Conservation (phyloP, 2,113 vertebrate species). For the Thinocorus orbignyianus region DNA sequence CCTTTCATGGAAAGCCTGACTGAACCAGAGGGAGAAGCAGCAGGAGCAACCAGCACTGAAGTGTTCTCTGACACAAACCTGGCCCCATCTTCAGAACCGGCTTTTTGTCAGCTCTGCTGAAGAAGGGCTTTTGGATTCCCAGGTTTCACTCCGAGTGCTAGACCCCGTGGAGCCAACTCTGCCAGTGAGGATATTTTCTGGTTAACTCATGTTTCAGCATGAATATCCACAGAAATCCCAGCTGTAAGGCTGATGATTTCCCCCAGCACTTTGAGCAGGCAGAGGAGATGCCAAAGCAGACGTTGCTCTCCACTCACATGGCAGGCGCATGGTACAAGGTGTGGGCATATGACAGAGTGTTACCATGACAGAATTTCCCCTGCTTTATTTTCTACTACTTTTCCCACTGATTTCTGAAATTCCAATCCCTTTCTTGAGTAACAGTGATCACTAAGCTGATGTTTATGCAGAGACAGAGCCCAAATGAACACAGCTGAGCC, state of each 20-base stretch:
- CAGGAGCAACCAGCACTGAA: background rate
- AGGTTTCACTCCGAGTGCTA: background rate
- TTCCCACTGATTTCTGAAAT: background rate
- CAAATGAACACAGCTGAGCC: background rate
- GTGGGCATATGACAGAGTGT: background rate
- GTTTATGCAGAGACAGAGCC: rapidly evolving
- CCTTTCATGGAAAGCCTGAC: background rate
- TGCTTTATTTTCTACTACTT: background rate
- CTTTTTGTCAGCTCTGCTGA: background rate
- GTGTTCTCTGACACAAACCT: background rate
- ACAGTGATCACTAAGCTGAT: background rate
- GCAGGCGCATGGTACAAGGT: background rate
- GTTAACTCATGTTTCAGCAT: no score
- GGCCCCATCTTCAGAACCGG: background rate
- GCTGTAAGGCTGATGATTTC: background rate
- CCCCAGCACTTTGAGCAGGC: background rate
- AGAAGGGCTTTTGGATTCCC: background rate
- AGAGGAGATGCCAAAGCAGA: background rate
- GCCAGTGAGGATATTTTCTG: background rate
- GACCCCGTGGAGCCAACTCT: rapidly evolving
- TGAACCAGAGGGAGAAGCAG: background rate
- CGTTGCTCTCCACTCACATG: background rate
- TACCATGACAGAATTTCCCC: background rate
- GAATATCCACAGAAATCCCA: background rate
- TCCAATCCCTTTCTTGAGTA: background rate